Evolutionary conservation across 2,797 vertebrate species (phyloP), one percentile per base, ranked within the genome.

Genomic region (Danio aesculapii): DNA sequence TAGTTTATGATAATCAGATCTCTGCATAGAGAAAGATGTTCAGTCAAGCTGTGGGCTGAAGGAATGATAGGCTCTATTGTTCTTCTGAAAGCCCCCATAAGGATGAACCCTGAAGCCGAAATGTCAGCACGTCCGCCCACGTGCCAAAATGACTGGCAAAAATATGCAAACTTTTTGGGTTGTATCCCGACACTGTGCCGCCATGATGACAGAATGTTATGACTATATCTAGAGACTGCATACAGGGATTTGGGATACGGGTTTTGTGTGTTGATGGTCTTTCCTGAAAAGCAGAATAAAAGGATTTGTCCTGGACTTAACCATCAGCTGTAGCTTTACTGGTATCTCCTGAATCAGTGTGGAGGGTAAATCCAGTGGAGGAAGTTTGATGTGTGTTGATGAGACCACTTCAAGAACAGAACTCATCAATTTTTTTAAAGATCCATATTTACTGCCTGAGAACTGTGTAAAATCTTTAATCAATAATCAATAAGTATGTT

Each of bases 11-110:
- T 70, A 79, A 71, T 71, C 47, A 71, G 67, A 30, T 79, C n/a
- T 75, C 55, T 78, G 21, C 47, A 39, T 8, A 66, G 63, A 47
- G 59, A 53, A 44, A 72, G 43, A 74, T 58, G 30, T 62, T 41
- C 43, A 62, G 46, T 64, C 72, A 63, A 69, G 59, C 74, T 75
- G 84, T 82, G 76, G 79, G 82, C 76, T 55, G 58, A 59, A 72
- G 52, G 41, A 79, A 81, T 81, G 77, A 86, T 73, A 74, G 77
- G 44, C 69, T 49, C 50, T 12, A 84, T 83, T 85, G 84, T 85
- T 81, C 80, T 63, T 39, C 66, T 74, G 62, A 74, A 67, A 59
- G 52, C 68, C 47, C 53, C 39, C 44, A 53, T 73, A 77, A 86
- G 72, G 66, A 83, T 77, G 75, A 82, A 79, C 70, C 55, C 52